Evolutionary conservation across 2,113 vertebrate species (phyloP), one percentile per base, ranked within the genome.

Genomic region (Gnathonemus echidnorhynchus): DNA sequence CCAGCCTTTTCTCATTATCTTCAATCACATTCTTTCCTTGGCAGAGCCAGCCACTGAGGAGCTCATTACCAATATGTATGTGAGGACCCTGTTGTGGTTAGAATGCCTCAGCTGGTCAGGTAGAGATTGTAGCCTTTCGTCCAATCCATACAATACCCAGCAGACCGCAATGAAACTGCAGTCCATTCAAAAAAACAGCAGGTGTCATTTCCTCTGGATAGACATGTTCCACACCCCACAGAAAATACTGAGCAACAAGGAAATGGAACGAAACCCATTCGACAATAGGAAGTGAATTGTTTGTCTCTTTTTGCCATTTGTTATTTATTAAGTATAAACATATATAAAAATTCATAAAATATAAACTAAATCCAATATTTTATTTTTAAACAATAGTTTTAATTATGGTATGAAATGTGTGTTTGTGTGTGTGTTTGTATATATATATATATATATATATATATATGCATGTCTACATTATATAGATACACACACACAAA

Each of bases 31-130:
- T 95, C 95, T 95, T 88, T 66, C 96, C 96, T 95, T 96, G 95
- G 96, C 96, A 96, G 96, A 96, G 95, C 95, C 94, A 95, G 94
- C 93, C 94, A 95, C 92, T n/a, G n/a, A 70, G 95, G 96, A 95
- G 94, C 96, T 97, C 95, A 97, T 97, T 97, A 96, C 96, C 96
- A 96, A 97, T 97, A 94, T 96, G 95, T 95, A 95, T 96, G 96
- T 95, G 91, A 94, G 96, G 95, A 94, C 95, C 93, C 95, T 95
- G 95, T 96, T 96, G 93, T 94, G 95, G 93, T 92, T 95, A 95
- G 95, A 97, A 97, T 97, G 96, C 92, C 95, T 97, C 96, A 96
- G 96, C 96, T 95, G 95, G 95, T 96, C 97, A 97, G 96, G 97
- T 97, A 97, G 96, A 97, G 95, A 95, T 94, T 95, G 95, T 94